Base-by-base conservation (phyloP, 2,888 invertebrate species). In the Dicyrtomina minuta region DNA sequence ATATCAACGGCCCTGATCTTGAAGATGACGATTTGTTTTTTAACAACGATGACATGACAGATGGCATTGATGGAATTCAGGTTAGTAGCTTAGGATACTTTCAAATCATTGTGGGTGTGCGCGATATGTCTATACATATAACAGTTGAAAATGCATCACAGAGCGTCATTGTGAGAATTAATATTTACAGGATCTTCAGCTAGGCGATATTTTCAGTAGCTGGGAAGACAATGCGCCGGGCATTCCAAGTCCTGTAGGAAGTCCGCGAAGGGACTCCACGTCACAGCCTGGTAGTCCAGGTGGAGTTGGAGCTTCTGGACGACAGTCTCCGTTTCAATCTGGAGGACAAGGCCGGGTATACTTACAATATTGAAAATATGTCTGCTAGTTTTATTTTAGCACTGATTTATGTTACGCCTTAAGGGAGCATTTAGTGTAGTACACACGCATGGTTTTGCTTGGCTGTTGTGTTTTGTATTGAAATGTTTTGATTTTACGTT, bases 61-160 rank as follows among this genome's bases (percentile, higher is more conserved):
- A 89, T 78, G 88, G 88, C 17, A 87, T 87, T 81, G 89, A 89
- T 79, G 88, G 88, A 79, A 87, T 87, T 87, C 74, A 74, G 70
- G 77, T 78, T 64, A 49, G 72, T n/a, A 2, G 20, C 39, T 27
- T 27, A 39, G 15, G 6, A 15, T 15, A 33, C 8, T 33, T 20
- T 61, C 20, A 15, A 62, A 27, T 33, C 10, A 55, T 55, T 20
- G 20, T 26, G 4, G 10, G 15, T 24, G 17, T 59, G 3, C 33
- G 26, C n/a, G 15, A 27, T 43, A 43, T 43, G 46, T 46, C 17
- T 46, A 8, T 53, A 24, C 12, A 20, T 55, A 27, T 27, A 27
- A n/a, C n/a, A n/a, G n/a, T n/a, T n/a, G n/a, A n/a, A n/a, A n/a
- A n/a, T n/a, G n/a, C n/a, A n/a, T n/a, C n/a, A n/a, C n/a, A n/a